Evolutionary conservation across 2,888 invertebrate genomes (phyloP).

Genomic region (Pammene fasciana): DNA sequence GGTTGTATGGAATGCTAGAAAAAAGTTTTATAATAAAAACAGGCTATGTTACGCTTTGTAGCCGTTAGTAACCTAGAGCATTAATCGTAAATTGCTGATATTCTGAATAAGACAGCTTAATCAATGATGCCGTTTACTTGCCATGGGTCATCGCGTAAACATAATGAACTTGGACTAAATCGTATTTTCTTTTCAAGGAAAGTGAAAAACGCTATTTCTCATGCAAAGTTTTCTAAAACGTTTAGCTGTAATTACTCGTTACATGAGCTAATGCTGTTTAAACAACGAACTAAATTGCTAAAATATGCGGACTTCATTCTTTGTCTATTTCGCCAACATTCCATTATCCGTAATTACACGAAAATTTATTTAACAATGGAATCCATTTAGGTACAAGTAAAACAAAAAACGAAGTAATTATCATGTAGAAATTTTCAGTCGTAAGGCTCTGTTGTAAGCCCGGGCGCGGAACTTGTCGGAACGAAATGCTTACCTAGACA

Average conservation of each 20-base stretch:
- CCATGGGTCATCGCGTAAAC: slow-evolving; percentile 29
- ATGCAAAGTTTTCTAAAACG: slow-evolving; percentile 23
- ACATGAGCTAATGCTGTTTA: slow-evolving; percentile 17
- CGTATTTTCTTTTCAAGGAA: slow-evolving; percentile 6
- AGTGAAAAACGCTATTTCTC: slow-evolving; percentile 12
- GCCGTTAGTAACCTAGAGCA: slow-evolving; percentile 55
- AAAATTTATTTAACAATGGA: slow-evolving; percentile 59
- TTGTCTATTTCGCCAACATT: slow-evolving; percentile 53
- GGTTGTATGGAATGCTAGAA: slow-evolving; percentile 57
- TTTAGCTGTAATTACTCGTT: slow-evolving; percentile 34
- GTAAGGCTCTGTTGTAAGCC: slow-evolving; percentile 26
- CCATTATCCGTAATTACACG: slow-evolving; percentile 57
- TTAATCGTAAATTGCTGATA: slow-evolving; percentile 47
- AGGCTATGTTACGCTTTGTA: slow-evolving; percentile 60
- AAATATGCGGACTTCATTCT: slow-evolving; percentile 35
- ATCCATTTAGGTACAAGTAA: slow-evolving; percentile 52
- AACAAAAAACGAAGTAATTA: slow-evolving; percentile 58
- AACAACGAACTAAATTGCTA: slow-evolving; percentile 32
- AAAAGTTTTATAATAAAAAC: slow-evolving; percentile 57
- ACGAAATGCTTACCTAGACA: slow-evolving; percentile 15
- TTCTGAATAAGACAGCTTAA: slow-evolving; percentile 31
- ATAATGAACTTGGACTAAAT: slow-evolving; percentile 14
- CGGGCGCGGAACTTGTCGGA: slow-evolving; percentile 30
- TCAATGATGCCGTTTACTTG: slow-evolving; percentile 15
- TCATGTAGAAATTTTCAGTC: slow-evolving; percentile 58